Conservation (phyloP, 2,888 invertebrate species). For the Trichogramma dendrolimi region DNA sequence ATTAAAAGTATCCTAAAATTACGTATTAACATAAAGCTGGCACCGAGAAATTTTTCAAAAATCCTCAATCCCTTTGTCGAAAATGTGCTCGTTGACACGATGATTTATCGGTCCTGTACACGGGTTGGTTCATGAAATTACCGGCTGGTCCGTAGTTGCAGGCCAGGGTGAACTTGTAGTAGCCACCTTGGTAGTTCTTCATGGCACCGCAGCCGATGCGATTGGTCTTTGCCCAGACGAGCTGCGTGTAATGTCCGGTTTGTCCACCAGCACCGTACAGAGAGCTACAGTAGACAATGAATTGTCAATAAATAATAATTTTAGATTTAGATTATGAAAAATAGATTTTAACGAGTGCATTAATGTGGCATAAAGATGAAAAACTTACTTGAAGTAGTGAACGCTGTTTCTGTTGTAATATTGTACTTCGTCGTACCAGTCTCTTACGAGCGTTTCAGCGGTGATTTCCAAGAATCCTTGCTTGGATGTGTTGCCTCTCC, state of each 20-base stretch:
- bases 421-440: constrained; percentile 16
- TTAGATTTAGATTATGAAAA: neutral
- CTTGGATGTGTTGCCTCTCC: constrained; percentile 13
- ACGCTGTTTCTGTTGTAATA: neutral
- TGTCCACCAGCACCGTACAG: neutral
- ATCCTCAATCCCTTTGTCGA: no score
- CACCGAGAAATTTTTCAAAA: no score
- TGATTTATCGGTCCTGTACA: constrained; percentile 36
- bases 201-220: constrained; percentile 54
- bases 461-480: neutral
- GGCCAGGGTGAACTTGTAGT: constrained; percentile 41
- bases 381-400: constrained; percentile 3
- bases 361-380: neutral
- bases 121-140: constrained; percentile 39
- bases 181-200: constrained; percentile 39
- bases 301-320: no score
- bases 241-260: constrained; percentile 51
- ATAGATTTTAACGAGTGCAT: no score
- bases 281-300: neutral
- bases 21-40: no score
- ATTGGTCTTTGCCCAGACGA: constrained; percentile 54
- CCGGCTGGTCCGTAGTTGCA: constrained; percentile 53
- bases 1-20: no score
- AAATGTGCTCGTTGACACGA: no score
- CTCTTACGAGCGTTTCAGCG: neutral